A percentile compares a stretch with the other conserved stretches of the same genome.
These are phyloP conservation scores for Tipula unca DNA, from an alignment of 2,888 invertebrate genomes.

Conservation along the genomic window DNA sequence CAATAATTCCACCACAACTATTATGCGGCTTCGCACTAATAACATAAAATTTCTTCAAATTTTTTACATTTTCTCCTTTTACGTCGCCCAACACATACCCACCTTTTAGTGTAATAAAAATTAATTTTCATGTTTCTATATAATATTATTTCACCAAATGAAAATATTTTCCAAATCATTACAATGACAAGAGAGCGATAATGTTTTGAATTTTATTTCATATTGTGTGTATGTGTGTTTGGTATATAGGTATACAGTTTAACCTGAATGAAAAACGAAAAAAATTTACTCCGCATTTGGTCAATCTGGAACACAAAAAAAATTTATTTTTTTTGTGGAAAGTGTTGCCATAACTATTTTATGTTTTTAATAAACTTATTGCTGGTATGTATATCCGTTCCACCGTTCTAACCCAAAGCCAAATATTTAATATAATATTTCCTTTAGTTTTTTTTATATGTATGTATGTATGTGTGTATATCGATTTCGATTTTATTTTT, in stretches of 20 bases:
- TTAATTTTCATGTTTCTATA: neutral
- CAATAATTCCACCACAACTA: neutral
- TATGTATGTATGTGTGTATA: neutral
- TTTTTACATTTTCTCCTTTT: neutral
- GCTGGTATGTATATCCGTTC: neutral
- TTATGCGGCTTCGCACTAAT: neutral
- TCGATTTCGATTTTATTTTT: neutral
- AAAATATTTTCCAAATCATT: constrained; percentile 1
- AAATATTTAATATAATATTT: too few relatives aligned
- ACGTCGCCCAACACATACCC: neutral
- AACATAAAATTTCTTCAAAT: neutral
- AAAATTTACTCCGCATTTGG: neutral
- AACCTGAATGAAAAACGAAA: neutral
- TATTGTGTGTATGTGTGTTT: neutral
- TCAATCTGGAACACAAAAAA: neutral
- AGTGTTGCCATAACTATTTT: neutral
- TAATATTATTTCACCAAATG: neutral
- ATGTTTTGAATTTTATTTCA: neutral
- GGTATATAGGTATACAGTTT: neutral
- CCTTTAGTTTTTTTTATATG: too few relatives aligned
- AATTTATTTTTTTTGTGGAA: neutral
- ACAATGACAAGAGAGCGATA: neutral
- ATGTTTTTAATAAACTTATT: neutral
- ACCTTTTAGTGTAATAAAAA: neutral
- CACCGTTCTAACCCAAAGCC: neutral